A percentile compares a stretch with the other conserved stretches of the same genome.
Evolutionary conservation across 1,140 invertebrate genomes (phyloP).

Genomic region (Drosophila littoralis): DNA sequence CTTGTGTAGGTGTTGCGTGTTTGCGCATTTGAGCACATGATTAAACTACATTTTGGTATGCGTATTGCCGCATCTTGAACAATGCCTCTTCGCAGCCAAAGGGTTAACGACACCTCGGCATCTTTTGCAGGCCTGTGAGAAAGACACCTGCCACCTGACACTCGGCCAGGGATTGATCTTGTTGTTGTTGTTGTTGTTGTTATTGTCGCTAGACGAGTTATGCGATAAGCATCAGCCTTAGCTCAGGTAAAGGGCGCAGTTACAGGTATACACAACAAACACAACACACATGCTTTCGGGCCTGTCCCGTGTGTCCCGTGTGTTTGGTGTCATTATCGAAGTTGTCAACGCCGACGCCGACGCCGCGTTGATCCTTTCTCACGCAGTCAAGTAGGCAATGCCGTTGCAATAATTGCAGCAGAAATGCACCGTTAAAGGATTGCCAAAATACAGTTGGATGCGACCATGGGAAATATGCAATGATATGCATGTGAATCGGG

Average conservation of each 20-base stretch:
- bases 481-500: constrained; percentile 57
- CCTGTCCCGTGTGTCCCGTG: neutral
- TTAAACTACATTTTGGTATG: constrained; percentile 74
- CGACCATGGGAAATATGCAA: constrained; percentile 25
- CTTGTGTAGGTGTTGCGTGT: constrained; percentile 72
- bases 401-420: constrained; percentile 72
- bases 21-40: constrained; percentile 79
- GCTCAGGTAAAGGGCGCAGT: neutral
- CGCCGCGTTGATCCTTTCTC: constrained; percentile 42
- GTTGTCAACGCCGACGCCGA: constrained; percentile 5
- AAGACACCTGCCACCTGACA: constrained; percentile 49
- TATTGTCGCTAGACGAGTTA: constrained; percentile 5
- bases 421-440: constrained; percentile 65
- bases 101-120: constrained; percentile 41
- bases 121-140: constrained; percentile 10
- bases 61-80: constrained; percentile 18
- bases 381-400: constrained; percentile 72
- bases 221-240: constrained; percentile 26
- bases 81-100: constrained; percentile 32
- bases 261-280: constrained; percentile 13
- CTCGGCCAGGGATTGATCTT: constrained; percentile 6
- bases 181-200: neutral
- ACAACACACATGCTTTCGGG: neutral
- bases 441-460: constrained; percentile 54
- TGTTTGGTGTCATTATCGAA: constrained; percentile 26